Conservation (phyloP, 1,140 invertebrate genomes). For the Octopus bimaculoides region DNA sequence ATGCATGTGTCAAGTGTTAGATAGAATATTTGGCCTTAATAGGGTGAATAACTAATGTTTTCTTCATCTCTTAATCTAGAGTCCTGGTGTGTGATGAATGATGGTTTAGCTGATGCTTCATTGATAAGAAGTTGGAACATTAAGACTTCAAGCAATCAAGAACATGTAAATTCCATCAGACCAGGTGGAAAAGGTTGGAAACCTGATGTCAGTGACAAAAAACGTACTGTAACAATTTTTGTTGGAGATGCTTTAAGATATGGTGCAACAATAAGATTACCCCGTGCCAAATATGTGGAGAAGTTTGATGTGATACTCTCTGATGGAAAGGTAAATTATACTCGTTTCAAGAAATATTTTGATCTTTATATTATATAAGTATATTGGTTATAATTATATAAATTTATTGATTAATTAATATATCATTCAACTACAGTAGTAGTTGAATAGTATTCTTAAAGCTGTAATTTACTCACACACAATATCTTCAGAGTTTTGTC, state of each 20-base stretch:
- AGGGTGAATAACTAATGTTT: no score
- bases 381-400: no score
- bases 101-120: neutral
- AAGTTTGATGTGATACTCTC: neutral
- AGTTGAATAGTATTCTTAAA: no score
- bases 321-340: neutral
- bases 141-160: neutral
- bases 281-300: neutral
- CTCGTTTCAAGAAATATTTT: no score
- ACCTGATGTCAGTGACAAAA: neutral
- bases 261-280: neutral
- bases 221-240: neutral
- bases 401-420: no score
- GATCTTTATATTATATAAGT: no score
- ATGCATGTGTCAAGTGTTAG: no score
- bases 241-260: neutral
- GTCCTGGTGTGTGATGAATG: neutral
- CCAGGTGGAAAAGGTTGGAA: neutral
- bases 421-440: no score
- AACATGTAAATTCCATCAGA: neutral
- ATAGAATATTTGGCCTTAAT: no score
- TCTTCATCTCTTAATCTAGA: neutral
- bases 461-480: no score
- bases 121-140: neutral
- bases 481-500: no score